Evolutionary conservation across 2,113 vertebrate genomes (phyloP).

Genomic region (Chloebia gouldiae): DNA sequence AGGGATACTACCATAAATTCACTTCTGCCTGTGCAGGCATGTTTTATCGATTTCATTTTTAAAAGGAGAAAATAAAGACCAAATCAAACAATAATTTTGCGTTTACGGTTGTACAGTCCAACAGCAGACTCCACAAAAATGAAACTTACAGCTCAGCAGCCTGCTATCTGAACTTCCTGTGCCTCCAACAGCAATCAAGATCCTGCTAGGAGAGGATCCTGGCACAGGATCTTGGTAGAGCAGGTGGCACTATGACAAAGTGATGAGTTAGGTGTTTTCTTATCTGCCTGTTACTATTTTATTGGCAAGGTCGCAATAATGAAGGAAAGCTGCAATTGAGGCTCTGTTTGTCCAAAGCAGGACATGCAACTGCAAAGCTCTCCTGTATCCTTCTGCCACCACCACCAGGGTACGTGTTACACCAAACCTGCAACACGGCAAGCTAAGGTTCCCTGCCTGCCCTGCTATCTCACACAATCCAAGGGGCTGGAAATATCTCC

Average conservation of each 20-base stretch:
- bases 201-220: background rate
- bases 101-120: background rate
- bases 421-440: background rate
- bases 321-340: background rate
- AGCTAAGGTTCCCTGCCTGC: background rate
- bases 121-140: background rate
- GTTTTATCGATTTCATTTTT: background rate
- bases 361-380: background rate
- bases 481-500: background rate
- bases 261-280: background rate
- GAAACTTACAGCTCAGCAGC: background rate
- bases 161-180: background rate
- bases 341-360: background rate
- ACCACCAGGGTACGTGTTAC: rapidly evolving
- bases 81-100: background rate
- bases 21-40: background rate
- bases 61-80: background rate
- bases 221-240: background rate
- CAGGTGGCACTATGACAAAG: background rate
- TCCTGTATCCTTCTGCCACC: background rate
- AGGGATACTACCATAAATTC: background rate
- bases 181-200: background rate
- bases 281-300: background rate
- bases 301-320: background rate
- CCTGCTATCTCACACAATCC: background rate